These are phyloP conservation scores for Drosophila arawakana DNA, from an alignment of 1,140 invertebrate genomes.

Conservation along the genomic window DNA sequence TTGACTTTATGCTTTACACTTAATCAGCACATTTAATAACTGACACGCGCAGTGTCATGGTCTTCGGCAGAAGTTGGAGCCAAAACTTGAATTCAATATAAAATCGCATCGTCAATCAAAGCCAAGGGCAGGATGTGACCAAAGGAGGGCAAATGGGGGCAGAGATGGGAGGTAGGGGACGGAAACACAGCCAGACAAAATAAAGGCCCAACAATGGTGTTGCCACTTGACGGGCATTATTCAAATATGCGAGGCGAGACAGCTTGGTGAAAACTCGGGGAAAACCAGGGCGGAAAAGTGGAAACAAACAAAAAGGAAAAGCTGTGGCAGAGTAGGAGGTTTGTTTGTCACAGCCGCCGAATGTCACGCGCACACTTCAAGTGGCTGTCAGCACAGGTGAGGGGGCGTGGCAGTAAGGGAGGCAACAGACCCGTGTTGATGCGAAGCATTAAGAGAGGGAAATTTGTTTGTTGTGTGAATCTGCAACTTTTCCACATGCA, in stretches of 20 bases:
- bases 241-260: constrained; percentile 52
- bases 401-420: neutral
- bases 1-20: constrained; percentile 69
- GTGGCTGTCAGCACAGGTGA: constrained; percentile 58
- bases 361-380: constrained; percentile 74
- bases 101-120: constrained; percentile 75
- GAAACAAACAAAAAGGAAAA: constrained; percentile 21
- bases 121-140: constrained; percentile 29
- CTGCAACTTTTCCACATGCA: constrained; percentile 8
- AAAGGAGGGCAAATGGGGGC: neutral
- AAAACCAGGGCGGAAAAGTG: neutral
- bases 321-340: neutral
- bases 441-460: neutral
- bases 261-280: neutral
- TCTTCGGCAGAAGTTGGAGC: constrained; percentile 14
- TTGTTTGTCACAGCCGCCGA: constrained; percentile 68
- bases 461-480: neutral
- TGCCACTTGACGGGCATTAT: constrained; percentile 77
- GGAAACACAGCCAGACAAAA: constrained; percentile 40
- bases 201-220: constrained; percentile 52
- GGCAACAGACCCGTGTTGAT: neutral
- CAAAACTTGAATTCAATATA: constrained; percentile 60
- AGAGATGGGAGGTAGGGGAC: neutral
- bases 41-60: constrained; percentile 62
- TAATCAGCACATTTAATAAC: constrained; percentile 80